Conservation (phyloP, 2,797 vertebrate species). For the Chelon auratus region DNA sequence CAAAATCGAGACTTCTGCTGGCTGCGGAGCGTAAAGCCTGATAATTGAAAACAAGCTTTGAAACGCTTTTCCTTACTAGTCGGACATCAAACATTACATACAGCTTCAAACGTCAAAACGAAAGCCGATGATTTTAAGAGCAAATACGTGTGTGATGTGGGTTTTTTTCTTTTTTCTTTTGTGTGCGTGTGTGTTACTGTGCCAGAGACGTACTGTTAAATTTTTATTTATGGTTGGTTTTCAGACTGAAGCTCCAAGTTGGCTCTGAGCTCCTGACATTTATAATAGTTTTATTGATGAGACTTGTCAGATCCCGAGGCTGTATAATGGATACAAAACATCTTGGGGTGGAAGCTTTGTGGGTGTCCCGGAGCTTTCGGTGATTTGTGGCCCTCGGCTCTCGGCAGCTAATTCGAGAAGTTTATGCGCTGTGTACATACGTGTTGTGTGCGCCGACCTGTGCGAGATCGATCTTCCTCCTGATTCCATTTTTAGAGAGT, state of each 20-base stretch:
- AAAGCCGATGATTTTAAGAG: conserved; percentile 47
- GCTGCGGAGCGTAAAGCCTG: conserved; percentile 25
- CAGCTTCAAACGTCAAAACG: conserved; percentile 13
- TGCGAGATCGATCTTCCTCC: conserved; percentile 52
- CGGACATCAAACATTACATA: conserved; percentile 26
- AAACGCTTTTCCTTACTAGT: conserved; percentile 27
- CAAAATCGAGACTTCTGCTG: conserved; percentile 45
- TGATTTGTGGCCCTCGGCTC: conserved; percentile 19
- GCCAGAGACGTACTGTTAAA: conserved; percentile 26
- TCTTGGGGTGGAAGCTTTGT: conserved; percentile 52
- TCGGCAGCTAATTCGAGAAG: conserved; percentile 48
- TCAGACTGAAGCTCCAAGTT: conserved; percentile 47
- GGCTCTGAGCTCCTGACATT: conserved; percentile 53
- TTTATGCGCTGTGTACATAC: conserved; percentile 8
- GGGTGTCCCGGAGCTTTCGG: conserved; percentile 52
- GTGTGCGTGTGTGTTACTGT: conserved; percentile 5
- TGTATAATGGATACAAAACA: conserved; percentile 62
- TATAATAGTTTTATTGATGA: conserved; percentile 73
- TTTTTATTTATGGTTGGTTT: conserved; percentile 56
- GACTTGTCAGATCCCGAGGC: conserved; percentile 58
- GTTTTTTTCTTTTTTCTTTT: neutral
- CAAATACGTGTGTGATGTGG: conserved; percentile 44
- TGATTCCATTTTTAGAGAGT: conserved; percentile 42
- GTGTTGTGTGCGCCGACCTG: conserved; percentile 22
- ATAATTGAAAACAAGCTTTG: conserved; percentile 51